Conservation (phyloP, 2,797 vertebrate species). For the Cirrhinus molitorella region DNA sequence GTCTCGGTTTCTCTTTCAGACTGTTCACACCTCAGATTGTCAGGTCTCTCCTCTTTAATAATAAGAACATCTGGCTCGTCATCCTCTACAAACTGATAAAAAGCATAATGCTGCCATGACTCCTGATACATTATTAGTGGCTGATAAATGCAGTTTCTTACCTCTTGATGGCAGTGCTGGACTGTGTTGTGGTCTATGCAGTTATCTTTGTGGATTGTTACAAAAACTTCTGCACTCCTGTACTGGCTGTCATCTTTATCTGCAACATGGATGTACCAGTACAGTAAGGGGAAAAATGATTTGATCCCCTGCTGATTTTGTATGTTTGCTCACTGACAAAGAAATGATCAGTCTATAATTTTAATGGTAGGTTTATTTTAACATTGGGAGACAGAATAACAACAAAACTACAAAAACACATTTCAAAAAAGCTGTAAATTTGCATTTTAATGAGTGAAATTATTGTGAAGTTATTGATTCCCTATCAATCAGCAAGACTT, state of each 20-base stretch:
- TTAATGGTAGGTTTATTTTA: too few species aligned
- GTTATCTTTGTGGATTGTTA: neutral
- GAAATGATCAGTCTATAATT: too few species aligned
- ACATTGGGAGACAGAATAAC: too few species aligned
- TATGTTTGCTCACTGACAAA: too few species aligned
- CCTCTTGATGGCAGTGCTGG: slow-evolving; percentile 25
- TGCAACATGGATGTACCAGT: neutral
- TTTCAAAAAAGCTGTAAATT: too few species aligned
- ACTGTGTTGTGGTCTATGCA: slow-evolving; percentile 25
- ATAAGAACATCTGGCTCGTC: slow-evolving; percentile 43
- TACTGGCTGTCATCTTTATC: slow-evolving; percentile 27
- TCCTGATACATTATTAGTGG: neutral
- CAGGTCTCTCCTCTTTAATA: slow-evolving; percentile 56
- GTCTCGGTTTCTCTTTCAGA: neutral
- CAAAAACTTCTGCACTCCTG: neutral
- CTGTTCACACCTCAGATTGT: slow-evolving; percentile 17
- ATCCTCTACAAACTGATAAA: slow-evolving; percentile 27
- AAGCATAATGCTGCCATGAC: neutral
- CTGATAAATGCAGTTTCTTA: neutral
- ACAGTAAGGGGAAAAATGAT: too few species aligned
- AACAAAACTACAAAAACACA: too few species aligned
- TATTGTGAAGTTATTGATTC: too few species aligned
- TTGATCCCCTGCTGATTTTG: too few species aligned
- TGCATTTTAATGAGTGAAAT: too few species aligned
- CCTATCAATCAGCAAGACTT: too few species aligned